These are phyloP conservation scores for Nasonovia ribisnigri DNA, from an alignment of 2,888 invertebrate species.

Conservation along the genomic window DNA sequence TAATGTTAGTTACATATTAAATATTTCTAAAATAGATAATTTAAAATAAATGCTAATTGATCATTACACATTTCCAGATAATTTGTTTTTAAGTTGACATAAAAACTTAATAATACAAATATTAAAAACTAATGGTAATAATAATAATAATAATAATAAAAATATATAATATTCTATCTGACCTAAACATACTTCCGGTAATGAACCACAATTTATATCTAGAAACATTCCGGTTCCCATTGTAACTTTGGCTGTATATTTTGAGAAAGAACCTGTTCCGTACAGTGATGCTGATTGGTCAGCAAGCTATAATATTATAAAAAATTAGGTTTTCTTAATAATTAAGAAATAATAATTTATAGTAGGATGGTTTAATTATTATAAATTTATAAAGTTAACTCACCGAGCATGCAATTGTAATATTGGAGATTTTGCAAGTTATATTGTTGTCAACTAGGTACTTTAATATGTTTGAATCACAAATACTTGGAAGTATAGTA, in stretches of 20 bases:
- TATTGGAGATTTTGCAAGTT: slow-evolving; percentile 76
- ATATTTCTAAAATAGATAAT: not conserved
- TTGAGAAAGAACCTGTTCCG: slow-evolving; percentile 85
- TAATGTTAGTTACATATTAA: not conserved
- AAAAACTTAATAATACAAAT: not conserved
- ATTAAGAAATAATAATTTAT: not conserved
- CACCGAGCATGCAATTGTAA: slow-evolving; percentile 85
- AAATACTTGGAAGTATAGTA: slow-evolving; percentile 83
- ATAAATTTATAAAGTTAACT: slow-evolving; percentile 70
- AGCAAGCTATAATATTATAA: slow-evolving; percentile 75
- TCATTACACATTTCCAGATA: not conserved
- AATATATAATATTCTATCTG: slow-evolving; percentile 4
- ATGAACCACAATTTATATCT: slow-evolving; percentile 82
- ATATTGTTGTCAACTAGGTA: slow-evolving; percentile 77
- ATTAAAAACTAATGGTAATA: not conserved
- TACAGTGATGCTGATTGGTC: slow-evolving; percentile 92
- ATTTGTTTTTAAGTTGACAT: not conserved
- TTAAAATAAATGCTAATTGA: not conserved
- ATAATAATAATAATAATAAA: not conserved
- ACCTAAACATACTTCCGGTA: slow-evolving; percentile 65
- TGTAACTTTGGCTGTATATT: slow-evolving; percentile 87
- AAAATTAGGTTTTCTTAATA: slow-evolving; percentile 16
- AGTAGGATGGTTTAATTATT: not conserved
- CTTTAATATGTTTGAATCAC: slow-evolving; percentile 79
- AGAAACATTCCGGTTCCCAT: slow-evolving; percentile 94